Percentiles rank a stretch among this genome's conserved stretches.
phyloP scores from a whole-genome alignment of 1,140 invertebrate genomes.

The Drosophila baimaii region DNA sequence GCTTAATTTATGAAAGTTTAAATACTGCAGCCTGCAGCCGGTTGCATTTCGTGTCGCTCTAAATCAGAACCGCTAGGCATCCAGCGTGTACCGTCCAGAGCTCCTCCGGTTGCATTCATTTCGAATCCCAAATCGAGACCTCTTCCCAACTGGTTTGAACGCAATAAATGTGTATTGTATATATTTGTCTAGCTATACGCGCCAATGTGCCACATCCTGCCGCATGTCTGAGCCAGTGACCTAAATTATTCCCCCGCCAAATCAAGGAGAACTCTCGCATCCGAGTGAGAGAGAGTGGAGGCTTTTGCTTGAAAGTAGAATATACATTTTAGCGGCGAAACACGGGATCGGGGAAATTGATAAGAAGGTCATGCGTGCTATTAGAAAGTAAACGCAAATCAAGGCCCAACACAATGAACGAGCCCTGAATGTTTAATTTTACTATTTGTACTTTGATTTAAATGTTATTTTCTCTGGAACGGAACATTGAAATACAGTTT shows the following conservation, averaged over 20 bases:
- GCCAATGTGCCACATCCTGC: slow-evolving; percentile 63
- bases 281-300: slow-evolving; percentile 30
- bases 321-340: slow-evolving; percentile 19
- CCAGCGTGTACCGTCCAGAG: background rate
- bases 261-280: slow-evolving; percentile 55
- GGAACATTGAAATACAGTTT: background rate
- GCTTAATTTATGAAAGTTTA: slow-evolving; percentile 82
- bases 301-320: slow-evolving; percentile 67
- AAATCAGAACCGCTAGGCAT: slow-evolving; percentile 78
- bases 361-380: slow-evolving; percentile 55
- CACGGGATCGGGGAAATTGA: slow-evolving; percentile 46
- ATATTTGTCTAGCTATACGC: slow-evolving; percentile 40
- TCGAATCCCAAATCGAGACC: slow-evolving; percentile 13
- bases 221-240: slow-evolving; percentile 66
- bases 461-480: slow-evolving; percentile 7
- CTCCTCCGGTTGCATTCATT: slow-evolving; percentile 8
- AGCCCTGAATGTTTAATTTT: slow-evolving; percentile 31
- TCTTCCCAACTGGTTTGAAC: slow-evolving; percentile 65
- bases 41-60: slow-evolving; percentile 72
- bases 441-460: slow-evolving; percentile 13
- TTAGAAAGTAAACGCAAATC: slow-evolving; percentile 72
- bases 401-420: slow-evolving; percentile 16
- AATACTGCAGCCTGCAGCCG: slow-evolving; percentile 59
- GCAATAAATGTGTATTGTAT: slow-evolving; percentile 78
- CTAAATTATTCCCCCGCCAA: slow-evolving; percentile 57